phyloP scores from a whole-genome alignment of 2,113 vertebrate species.

The Micronycteris hirsuta region DNA sequence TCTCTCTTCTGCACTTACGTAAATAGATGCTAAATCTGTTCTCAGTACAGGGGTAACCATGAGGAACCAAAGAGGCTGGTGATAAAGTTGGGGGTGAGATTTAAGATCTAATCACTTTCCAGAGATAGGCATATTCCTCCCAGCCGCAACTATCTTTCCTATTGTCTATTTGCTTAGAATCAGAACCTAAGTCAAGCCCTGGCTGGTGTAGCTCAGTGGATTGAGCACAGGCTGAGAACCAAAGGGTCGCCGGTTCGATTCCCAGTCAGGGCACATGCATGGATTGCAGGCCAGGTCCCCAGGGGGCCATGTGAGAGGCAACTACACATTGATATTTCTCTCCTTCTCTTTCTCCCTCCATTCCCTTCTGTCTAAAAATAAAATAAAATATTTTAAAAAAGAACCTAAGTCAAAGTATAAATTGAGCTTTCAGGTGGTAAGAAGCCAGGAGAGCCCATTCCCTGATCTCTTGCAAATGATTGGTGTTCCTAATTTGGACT shows the following conservation, averaged over 20 bases:
- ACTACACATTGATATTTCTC: too few species aligned
- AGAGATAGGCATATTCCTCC: not conserved
- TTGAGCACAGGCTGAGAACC: too few species aligned
- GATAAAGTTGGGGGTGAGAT: not conserved
- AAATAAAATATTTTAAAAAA: too few species aligned
- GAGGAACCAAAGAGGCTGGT: not conserved
- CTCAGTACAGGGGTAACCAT: not conserved
- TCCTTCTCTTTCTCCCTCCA: too few species aligned
- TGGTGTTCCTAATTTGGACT: not conserved
- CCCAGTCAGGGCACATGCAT: too few species aligned
- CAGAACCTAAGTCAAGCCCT: not conserved
- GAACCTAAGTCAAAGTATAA: not conserved
- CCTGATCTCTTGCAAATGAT: not conserved
- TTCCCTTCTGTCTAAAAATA: too few species aligned
- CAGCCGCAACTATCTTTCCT: not conserved
- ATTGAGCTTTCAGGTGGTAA: not conserved
- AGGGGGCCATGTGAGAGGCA: too few species aligned
- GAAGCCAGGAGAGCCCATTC: not conserved
- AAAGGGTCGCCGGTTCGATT: too few species aligned
- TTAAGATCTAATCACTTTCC: not conserved
- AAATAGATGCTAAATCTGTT: constrained; percentile 1
- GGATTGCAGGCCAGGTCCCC: too few species aligned
- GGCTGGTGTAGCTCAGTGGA: too few species aligned
- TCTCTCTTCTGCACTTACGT: not conserved
- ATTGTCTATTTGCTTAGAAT: not conserved